Evolutionary conservation across 1,140 invertebrate genomes (phyloP).

Genomic region (Laodelphax striatellus): DNA sequence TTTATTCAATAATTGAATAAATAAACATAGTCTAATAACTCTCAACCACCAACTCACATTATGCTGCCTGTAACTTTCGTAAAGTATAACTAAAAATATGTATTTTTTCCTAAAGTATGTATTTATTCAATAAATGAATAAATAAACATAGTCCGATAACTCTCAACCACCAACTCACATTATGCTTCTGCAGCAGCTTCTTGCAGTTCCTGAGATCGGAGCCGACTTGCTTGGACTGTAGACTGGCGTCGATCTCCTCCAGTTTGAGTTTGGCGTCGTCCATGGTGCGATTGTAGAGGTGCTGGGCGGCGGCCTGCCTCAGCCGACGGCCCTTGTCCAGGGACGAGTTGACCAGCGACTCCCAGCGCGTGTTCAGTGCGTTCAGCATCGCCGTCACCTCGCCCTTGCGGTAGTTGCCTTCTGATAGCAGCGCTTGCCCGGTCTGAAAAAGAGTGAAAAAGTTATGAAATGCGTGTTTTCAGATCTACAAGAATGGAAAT

Average conservation of each 20-base stretch:
- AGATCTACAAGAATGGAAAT: too few species aligned
- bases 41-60: too few species aligned
- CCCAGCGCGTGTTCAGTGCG: slow-evolving; percentile 63
- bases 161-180: slow-evolving; percentile 30
- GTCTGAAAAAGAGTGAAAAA: slow-evolving; percentile 24
- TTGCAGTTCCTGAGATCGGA: slow-evolving; percentile 79
- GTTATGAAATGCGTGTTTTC: too few species aligned
- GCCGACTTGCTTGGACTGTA: slow-evolving; percentile 72
- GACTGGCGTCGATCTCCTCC: slow-evolving; percentile 58
- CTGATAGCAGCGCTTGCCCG: slow-evolving; percentile 54
- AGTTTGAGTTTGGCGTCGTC: slow-evolving; percentile 72
- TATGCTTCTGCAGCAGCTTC: slow-evolving; percentile 75
- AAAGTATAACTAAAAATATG: too few species aligned
- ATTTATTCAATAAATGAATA: too few species aligned
- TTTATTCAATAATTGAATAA: too few species aligned
- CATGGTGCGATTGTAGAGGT: slow-evolving; percentile 60
- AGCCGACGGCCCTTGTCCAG: slow-evolving; percentile 76
- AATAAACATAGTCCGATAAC: neutral
- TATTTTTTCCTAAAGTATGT: too few species aligned
- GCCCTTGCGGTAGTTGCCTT: slow-evolving; percentile 51
- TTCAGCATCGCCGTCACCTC: slow-evolving; percentile 52
- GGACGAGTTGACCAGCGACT: slow-evolving; percentile 51
- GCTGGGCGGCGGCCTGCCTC: slow-evolving; percentile 65
- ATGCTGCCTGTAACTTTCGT: too few species aligned
- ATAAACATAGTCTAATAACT: too few species aligned